phyloP scores from a whole-genome alignment of 2,888 invertebrate genomes.

The Drosophila longiperda region DNA sequence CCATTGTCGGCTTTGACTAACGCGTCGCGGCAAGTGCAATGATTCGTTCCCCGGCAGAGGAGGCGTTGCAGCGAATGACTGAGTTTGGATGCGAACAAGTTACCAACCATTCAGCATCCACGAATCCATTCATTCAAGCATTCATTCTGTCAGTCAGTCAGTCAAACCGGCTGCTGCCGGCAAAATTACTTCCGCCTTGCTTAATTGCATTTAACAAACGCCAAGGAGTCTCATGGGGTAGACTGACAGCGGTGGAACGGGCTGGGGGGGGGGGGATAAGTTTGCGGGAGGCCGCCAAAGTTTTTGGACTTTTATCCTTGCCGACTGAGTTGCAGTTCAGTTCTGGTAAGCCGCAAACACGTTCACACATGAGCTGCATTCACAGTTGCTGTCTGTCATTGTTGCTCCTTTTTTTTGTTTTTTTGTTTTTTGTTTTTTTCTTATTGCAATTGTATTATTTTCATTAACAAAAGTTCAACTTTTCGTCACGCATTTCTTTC shows the following conservation, averaged over 20 bases:
- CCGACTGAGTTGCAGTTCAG: slow-evolving; percentile 32
- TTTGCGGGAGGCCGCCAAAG: slow-evolving; percentile 41
- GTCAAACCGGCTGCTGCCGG: slow-evolving; percentile 57
- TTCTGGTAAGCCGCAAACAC: slow-evolving; percentile 70
- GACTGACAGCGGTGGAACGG: slow-evolving; percentile 32
- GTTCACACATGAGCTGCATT: slow-evolving; percentile 75
- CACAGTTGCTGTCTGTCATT: slow-evolving; percentile 22
- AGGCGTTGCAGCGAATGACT: slow-evolving; percentile 36
- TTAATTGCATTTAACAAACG: slow-evolving; percentile 77
- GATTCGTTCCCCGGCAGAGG: slow-evolving; percentile 51
- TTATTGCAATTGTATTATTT: slow-evolving; percentile 74
- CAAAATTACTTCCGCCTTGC: slow-evolving; percentile 72
- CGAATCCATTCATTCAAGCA: slow-evolving; percentile 35
- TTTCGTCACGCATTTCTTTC: slow-evolving; percentile 26
- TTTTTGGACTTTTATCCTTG: slow-evolving; percentile 30
- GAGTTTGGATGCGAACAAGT: slow-evolving; percentile 35
- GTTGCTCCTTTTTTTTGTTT: background rate
- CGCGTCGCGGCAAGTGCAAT: slow-evolving; percentile 49
- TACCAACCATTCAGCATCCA: slow-evolving; percentile 31
- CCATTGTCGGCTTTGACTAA: slow-evolving; percentile 56
- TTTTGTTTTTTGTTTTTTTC: slow-evolving; percentile 14
- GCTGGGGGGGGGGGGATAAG: background rate
- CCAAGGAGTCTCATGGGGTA: slow-evolving; percentile 37
- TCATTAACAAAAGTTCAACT: slow-evolving; percentile 76
- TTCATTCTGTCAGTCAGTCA: slow-evolving; percentile 39